A percentile compares a stretch with the other conserved stretches of the same genome.
These are phyloP conservation scores for Papilio helenus DNA, from an alignment of 1,140 invertebrate genomes.

Conservation along the genomic window DNA sequence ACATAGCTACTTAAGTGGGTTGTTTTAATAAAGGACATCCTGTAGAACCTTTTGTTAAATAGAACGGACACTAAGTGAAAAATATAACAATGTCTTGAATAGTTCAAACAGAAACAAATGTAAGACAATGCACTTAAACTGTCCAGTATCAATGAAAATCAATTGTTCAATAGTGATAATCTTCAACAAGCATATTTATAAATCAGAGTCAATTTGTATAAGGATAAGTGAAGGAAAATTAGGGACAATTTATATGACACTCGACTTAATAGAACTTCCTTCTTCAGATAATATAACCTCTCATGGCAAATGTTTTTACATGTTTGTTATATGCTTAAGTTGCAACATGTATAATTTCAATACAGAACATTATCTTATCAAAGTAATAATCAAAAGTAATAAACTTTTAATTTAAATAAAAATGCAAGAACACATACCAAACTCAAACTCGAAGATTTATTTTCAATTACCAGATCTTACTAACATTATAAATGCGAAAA, in stretches of 20 bases:
- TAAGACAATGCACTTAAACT: not conserved
- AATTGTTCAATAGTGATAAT: not conserved
- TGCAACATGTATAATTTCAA: no score
- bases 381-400: no score
- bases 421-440: no score
- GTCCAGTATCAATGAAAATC: not conserved
- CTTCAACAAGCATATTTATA: slow-evolving; percentile 18
- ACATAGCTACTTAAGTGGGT: not conserved
- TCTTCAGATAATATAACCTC: slow-evolving; percentile 48
- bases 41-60: not conserved
- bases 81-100: not conserved
- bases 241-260: slow-evolving; percentile 69
- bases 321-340: not conserved
- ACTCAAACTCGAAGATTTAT: not conserved
- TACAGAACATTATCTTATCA: no score
- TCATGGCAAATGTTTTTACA: slow-evolving; percentile 37
- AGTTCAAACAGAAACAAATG: not conserved
- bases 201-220: slow-evolving; percentile 49
- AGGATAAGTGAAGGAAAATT: slow-evolving; percentile 71
- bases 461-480: not conserved
- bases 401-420: no score
- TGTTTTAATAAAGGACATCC: slow-evolving; percentile 2
- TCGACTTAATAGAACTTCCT: slow-evolving; percentile 77
- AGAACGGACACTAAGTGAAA: not conserved
- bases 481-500: no score